Base-by-base conservation (phyloP, 2,888 invertebrate species). In the Dromius quadrimaculatus region DNA sequence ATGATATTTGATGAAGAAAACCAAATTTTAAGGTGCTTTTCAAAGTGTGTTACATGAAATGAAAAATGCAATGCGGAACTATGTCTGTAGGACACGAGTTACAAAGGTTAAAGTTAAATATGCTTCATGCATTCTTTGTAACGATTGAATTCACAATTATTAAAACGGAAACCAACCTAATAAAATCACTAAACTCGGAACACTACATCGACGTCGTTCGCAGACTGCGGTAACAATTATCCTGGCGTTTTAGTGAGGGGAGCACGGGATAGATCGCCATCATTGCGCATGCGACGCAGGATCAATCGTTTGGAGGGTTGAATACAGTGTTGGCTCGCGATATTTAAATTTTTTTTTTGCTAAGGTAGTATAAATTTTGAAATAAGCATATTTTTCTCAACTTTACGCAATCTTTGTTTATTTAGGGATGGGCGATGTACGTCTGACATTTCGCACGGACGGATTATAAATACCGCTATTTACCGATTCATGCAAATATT, bases 231-330 rank as follows among this genome's bases (percentile, higher is more conserved):
- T 50, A 28, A n/a, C 50, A 13, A 17, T n/a, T n/a, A n/a, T n/a
- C 22, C 23, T 20, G 41, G 43, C 79, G 11, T 80, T 80, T 64
- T 85, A 85, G 77, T 83, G 84, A 43, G 84, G 20, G 47, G 22
- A 84, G 85, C 77, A 85, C 85, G 77, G 84, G 84, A 1, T 85
- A 85, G 20, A 74, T 85, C 82, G 85, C 85, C 75, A 84, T 77
- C 19, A 84, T 83, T 66, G 83, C 84, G 74, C 85, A 85, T 71
- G 85, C 85, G 34, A 85, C 85, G 71, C 84, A 84, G 8, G 63
- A 85, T 77, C 43, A 81, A 83, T 5, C 84, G 84, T 75, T 85
- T 20, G n/a, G n/a, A n/a, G n/a, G n/a, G n/a, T n/a, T n/a, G n/a
- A n/a, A n/a, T n/a, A n/a, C n/a, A n/a, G n/a, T n/a, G n/a, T n/a